These are phyloP conservation scores for Gnathonemus longibarbis DNA, from an alignment of 2,113 vertebrate species.

Conservation along the genomic window DNA sequence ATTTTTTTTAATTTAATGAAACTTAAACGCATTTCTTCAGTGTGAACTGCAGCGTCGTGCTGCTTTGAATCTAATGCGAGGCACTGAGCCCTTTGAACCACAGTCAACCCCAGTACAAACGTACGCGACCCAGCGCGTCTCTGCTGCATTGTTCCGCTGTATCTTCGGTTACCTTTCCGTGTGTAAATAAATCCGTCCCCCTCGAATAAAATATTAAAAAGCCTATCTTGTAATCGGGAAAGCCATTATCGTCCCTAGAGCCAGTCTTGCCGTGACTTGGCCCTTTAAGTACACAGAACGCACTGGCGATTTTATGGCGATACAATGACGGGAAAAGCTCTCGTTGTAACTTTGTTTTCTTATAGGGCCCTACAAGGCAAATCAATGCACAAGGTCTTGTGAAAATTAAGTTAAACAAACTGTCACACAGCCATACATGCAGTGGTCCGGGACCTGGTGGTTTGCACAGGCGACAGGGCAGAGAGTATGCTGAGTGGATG, in stretches of 20 bases:
- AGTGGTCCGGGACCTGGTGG: not conserved
- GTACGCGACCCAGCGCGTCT: not conserved
- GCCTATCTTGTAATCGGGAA: conserved; percentile 52
- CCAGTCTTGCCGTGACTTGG: not conserved
- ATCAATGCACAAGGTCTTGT: not conserved
- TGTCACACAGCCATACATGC: not conserved
- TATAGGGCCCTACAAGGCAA: not conserved
- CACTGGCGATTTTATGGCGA: not conserved
- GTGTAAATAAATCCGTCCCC: conserved; percentile 27
- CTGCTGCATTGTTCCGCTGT: not conserved
- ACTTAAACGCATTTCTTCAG: not conserved
- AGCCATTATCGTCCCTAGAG: conserved; percentile 25
- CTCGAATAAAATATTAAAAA: conserved; percentile 52
- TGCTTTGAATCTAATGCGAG: conserved; percentile 2
- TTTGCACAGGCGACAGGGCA: not conserved
- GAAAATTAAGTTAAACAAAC: not conserved
- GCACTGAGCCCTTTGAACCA: not conserved
- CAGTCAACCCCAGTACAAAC: not conserved
- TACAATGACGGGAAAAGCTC: not conserved
- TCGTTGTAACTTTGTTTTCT: not conserved
- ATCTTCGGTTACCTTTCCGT: conserved; percentile 44
- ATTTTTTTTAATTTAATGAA: not conserved
- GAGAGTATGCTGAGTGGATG: not conserved
- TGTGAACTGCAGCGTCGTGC: not conserved
- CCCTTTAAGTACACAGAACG: not conserved